Base-by-base conservation (phyloP, 2,113 vertebrate genomes). In the Erpornis zantholeuca region DNA sequence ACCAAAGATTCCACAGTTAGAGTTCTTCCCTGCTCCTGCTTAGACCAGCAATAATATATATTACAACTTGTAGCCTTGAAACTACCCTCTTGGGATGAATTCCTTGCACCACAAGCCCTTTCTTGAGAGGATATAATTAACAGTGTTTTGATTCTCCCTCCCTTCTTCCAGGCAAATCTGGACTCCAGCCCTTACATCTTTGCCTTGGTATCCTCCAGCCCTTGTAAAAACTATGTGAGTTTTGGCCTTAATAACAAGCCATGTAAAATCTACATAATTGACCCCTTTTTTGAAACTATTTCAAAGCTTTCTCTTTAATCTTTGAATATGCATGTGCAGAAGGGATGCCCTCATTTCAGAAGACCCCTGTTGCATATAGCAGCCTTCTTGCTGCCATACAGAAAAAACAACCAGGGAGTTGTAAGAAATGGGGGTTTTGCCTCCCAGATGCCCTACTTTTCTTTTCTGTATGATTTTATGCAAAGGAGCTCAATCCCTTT, bases 211-310 rank as follows among this genome's bases (percentile, higher is more conserved):
- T 93, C 81, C 90, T 95, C 89, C 92, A 93, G 83, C 92, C 68
- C 76, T 88, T 77, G 85, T 86, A 56, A 86, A 92, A 91, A 86
- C 0, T 2, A 93, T 96, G 89, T 89, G 86, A 95, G 87, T 96
- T 93, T 94, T 96, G 90, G 75, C 84, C 91, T 95, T 96, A 96
- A 95, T 97, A 96, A 94, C 83, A 96, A 96, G 73, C 92, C 77
- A 85, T 93, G 94, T 68, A 96, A 97, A 97, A 97, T 96, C 95
- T 92, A 94, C 95, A 96, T 97, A 97, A 97, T 91, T 97, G 94
- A 96, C 96, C 94, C 93, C 94, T 95, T 95, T 96, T 96, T 94
- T 92, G 87, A 94, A 92, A 97, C 42, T 52, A 66, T 96, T 91
- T 94, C 88, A 94, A 97, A 94, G 91, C 77, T 87, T 95, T 96